Evolutionary conservation across 1,140 invertebrate genomes (phyloP).

Genomic region (Micrasema longulum): DNA sequence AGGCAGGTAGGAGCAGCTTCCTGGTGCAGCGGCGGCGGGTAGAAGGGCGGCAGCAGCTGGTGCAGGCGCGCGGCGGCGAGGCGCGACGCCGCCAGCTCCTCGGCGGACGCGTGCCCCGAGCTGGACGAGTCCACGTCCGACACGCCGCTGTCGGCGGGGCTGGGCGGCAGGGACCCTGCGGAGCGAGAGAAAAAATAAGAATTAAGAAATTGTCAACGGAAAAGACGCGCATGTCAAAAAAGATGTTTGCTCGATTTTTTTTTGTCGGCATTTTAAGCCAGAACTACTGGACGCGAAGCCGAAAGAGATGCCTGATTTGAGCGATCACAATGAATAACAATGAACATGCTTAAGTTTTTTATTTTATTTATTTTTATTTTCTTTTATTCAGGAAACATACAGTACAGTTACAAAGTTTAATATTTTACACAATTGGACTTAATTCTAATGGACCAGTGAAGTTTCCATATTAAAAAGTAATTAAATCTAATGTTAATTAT

Average conservation of each 20-base stretch:
- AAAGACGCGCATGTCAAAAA: neutral
- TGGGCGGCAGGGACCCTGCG: constrained; percentile 91
- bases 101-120: constrained; percentile 88
- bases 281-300: neutral
- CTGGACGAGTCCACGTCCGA: constrained; percentile 96
- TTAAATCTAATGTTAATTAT: too few species aligned
- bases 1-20: constrained; percentile 65
- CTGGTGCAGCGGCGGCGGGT: constrained; percentile 58
- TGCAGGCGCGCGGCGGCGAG: constrained; percentile 75
- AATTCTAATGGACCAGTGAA: too few species aligned
- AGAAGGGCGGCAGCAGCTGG: constrained; percentile 59
- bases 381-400: too few species aligned
- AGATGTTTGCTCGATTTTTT: neutral
- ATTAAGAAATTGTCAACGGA: neutral
- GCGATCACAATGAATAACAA: too few species aligned
- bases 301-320: neutral
- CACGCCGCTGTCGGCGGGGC: constrained; percentile 96
- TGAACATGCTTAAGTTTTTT: neutral
- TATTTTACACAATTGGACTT: too few species aligned
- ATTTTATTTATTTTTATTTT: too few species aligned
- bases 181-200: neutral
- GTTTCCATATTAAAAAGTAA: too few species aligned
- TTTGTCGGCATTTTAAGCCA: neutral
- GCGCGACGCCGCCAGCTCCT: constrained; percentile 74
- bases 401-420: too few species aligned